These are phyloP conservation scores for Cebidichthys violaceus DNA, from an alignment of 2,113 vertebrate genomes.

Conservation along the genomic window DNA sequence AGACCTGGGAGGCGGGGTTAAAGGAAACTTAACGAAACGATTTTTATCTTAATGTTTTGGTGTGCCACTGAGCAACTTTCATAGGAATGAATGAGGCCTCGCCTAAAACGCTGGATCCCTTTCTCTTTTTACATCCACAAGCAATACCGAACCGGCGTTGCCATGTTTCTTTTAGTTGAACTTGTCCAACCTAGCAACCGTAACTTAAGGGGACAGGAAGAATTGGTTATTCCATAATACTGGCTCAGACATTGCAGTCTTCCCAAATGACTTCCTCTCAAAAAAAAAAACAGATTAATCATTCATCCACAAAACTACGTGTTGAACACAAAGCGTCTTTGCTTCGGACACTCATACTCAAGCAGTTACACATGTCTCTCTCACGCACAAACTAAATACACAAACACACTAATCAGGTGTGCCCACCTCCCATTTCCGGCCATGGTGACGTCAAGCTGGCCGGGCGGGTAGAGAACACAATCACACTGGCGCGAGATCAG, in stretches of 20 bases:
- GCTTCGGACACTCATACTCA: background rate
- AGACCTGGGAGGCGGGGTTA: no score
- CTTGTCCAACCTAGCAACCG: no score
- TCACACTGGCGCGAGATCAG: slow-evolving; percentile 53
- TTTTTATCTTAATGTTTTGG: no score
- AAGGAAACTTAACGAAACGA: no score
- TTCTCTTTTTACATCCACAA: no score
- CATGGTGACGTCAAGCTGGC: slow-evolving; percentile 19
- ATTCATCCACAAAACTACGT: slow-evolving; percentile 35
- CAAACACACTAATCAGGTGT: slow-evolving; percentile 38
- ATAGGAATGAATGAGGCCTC: no score
- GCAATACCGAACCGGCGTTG: no score
- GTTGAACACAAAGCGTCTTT: background rate
- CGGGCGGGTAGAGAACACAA: slow-evolving; percentile 40
- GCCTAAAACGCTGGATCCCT: no score
- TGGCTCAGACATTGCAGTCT: background rate
- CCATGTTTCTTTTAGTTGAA: no score
- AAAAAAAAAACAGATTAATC: background rate
- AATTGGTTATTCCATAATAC: background rate
- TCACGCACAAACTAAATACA: slow-evolving; percentile 5
- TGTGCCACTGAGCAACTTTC: no score
- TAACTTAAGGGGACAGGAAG: no score
- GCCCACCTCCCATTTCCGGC: slow-evolving; percentile 25
- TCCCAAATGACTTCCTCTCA: background rate
- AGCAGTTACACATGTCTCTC: background rate